Evolutionary conservation across 2,113 vertebrate genomes (phyloP).

Genomic region (Rhinogobius similis): DNA sequence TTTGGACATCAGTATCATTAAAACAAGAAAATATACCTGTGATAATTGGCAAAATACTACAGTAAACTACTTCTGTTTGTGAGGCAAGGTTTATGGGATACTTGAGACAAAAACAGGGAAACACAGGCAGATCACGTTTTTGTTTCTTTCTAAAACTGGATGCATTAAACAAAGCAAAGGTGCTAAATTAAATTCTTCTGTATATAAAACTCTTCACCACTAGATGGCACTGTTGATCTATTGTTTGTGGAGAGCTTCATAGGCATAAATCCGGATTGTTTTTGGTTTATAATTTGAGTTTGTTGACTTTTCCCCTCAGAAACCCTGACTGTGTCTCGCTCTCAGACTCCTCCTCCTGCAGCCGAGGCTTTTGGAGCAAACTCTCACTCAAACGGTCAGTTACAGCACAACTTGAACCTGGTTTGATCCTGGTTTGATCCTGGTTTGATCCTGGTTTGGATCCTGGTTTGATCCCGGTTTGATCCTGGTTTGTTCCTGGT

Average conservation of each 20-base stretch:
- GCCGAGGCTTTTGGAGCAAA: slow-evolving; percentile 6
- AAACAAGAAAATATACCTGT: too few relatives aligned
- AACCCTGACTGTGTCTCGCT: slow-evolving; percentile 35
- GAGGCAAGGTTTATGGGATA: too few relatives aligned
- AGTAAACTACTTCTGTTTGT: too few relatives aligned
- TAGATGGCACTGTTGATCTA: not conserved
- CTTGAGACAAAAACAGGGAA: too few relatives aligned
- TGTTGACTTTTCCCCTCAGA: slow-evolving; percentile 50
- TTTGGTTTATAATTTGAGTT: not conserved
- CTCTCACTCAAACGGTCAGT: slow-evolving; percentile 69
- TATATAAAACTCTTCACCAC: slow-evolving; percentile 15
- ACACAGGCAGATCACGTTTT: too few relatives aligned
- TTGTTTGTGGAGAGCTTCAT: not conserved
- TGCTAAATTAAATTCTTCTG: too few relatives aligned
- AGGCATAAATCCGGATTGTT: not conserved
- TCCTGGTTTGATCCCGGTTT: not conserved
- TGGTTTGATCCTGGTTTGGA: too few relatives aligned
- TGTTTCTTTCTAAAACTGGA: too few relatives aligned
- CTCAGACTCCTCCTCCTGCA: slow-evolving; percentile 9
- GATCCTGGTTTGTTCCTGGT: too few relatives aligned
- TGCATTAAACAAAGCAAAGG: too few relatives aligned
- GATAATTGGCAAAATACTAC: too few relatives aligned
- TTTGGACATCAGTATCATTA: too few relatives aligned
- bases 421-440: not conserved
- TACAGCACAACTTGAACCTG: not conserved